phyloP scores from a whole-genome alignment of 2,888 invertebrate genomes.

The Diachrysia chrysitis region DNA sequence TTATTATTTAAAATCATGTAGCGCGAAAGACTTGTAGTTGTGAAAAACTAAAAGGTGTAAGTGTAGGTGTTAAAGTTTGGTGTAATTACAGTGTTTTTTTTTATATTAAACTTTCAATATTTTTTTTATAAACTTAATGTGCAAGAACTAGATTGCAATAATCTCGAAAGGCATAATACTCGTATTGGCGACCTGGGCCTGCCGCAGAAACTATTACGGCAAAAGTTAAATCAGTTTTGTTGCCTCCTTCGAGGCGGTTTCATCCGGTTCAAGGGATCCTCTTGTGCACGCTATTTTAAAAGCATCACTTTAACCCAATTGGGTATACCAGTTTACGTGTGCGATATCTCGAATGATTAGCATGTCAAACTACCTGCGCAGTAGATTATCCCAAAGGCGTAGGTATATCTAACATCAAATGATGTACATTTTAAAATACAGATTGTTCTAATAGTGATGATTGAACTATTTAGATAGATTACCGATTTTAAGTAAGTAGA shows the following conservation, averaged over 20 bases:
- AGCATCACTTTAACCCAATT: slow-evolving; percentile 31
- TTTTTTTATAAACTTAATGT: background rate
- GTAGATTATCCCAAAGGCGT: background rate
- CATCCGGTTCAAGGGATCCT: slow-evolving; percentile 48
- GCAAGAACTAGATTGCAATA: slow-evolving; percentile 25
- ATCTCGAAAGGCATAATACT: slow-evolving; percentile 52
- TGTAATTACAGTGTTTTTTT: too few relatives aligned
- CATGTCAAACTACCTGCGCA: background rate
- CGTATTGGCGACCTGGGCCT: slow-evolving; percentile 58
- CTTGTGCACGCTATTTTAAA: slow-evolving; percentile 57
- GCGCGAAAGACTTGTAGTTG: too few relatives aligned
- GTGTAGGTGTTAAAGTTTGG: too few relatives aligned
- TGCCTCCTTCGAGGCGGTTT: slow-evolving; percentile 65
- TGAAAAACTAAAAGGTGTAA: too few relatives aligned
- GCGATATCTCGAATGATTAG: slow-evolving; percentile 6
- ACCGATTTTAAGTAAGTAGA: background rate
- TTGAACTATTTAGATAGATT: too few relatives aligned
- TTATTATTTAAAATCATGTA: too few relatives aligned
- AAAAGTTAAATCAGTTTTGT: slow-evolving; percentile 83
- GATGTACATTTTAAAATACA: too few relatives aligned
- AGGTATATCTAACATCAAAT: too few relatives aligned
- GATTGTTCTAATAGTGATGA: too few relatives aligned
- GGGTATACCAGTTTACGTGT: slow-evolving; percentile 37
- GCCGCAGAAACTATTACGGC: slow-evolving; percentile 78
- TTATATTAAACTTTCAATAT: too few relatives aligned